These are phyloP conservation scores for Oasisia sp. DNA, from an alignment of 2,888 invertebrate species.

Conservation along the genomic window DNA sequence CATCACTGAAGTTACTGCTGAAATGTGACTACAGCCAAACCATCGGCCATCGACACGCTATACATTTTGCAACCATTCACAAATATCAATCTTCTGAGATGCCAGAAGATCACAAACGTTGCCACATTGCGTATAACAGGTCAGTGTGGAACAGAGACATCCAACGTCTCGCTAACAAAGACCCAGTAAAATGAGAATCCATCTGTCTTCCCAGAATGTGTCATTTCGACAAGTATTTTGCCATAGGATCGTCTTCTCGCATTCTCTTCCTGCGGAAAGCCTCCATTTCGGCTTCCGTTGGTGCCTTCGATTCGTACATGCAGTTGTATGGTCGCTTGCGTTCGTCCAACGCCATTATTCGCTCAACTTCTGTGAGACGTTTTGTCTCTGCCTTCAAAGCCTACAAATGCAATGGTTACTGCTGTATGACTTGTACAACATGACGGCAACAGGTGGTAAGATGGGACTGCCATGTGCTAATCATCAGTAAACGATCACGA, in stretches of 20 bases:
- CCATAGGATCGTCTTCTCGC: conserved; percentile 84
- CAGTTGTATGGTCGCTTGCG: conserved; percentile 93
- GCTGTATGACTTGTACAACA: background rate
- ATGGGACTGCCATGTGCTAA: background rate
- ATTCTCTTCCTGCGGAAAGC: conserved; percentile 88
- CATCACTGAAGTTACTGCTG: too few relatives aligned
- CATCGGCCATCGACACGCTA: too few relatives aligned
- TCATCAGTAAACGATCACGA: background rate
- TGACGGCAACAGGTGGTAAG: background rate
- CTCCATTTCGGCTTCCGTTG: conserved; percentile 92
- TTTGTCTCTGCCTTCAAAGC: conserved; percentile 56
- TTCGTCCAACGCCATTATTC: conserved; percentile 81
- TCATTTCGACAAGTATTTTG: conserved; percentile 38
- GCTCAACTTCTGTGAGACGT: conserved; percentile 70
- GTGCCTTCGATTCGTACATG: conserved; percentile 76
- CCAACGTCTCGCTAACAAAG: background rate
- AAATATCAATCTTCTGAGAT: background rate
- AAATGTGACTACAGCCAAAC: too few relatives aligned
- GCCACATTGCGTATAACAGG: background rate
- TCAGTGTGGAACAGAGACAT: too few relatives aligned
- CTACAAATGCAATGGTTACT: conserved; percentile 43
- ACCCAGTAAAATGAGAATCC: background rate
- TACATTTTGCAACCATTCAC: too few relatives aligned
- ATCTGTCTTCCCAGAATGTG: background rate
- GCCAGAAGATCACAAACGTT: background rate